Conservation (phyloP, 2,113 vertebrate species). For the Seriola quinqueradiata region DNA sequence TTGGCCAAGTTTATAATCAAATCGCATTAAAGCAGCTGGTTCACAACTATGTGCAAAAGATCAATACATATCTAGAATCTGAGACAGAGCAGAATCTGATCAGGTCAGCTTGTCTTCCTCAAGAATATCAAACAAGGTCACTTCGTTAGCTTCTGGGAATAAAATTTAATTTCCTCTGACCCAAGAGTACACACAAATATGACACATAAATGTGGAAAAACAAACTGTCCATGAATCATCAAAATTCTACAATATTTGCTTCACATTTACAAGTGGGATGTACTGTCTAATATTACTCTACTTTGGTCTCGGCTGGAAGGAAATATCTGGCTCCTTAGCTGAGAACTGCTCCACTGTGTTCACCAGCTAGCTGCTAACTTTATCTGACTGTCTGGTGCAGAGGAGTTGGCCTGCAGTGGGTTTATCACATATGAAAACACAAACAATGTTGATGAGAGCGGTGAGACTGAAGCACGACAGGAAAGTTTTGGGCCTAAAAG, state of each 20-base stretch:
- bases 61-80: constrained; percentile 34
- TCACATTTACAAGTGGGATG: neutral
- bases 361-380: neutral
- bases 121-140: constrained; percentile 48
- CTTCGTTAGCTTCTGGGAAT: neutral
- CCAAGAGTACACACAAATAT: neutral
- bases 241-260: neutral
- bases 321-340: neutral
- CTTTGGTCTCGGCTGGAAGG: neutral
- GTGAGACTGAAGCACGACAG: neutral
- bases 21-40: constrained; percentile 48
- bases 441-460: neutral
- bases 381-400: neutral
- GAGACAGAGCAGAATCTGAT: constrained; percentile 14
- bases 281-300: neutral
- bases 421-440: neutral
- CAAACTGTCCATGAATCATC: neutral
- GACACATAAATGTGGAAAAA: neutral
- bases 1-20: constrained; percentile 37
- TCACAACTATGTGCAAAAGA: constrained; percentile 31
- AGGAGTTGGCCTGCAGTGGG: neutral
- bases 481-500: neutral
- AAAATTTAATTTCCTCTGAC: neutral
- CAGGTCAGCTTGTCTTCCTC: neutral
- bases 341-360: neutral